These are phyloP conservation scores for Drepana falcataria DNA, from an alignment of 2,888 invertebrate species.

Conservation along the genomic window DNA sequence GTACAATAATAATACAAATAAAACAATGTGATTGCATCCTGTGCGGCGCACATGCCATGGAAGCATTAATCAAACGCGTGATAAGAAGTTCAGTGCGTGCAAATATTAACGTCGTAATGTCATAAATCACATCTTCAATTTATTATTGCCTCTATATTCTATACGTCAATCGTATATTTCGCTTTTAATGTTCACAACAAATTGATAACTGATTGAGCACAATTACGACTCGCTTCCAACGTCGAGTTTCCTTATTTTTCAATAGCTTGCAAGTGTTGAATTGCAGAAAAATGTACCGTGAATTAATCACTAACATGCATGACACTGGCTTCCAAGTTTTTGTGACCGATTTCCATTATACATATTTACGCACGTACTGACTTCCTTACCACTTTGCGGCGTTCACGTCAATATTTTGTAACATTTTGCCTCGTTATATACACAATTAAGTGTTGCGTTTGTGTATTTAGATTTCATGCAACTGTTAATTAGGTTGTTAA, in stretches of 20 bases:
- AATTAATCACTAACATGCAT: constrained; percentile 26
- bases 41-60: constrained; percentile 51
- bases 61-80: constrained; percentile 61
- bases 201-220: constrained; percentile 29
- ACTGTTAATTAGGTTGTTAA: too few relatives aligned
- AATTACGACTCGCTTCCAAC: constrained; percentile 22
- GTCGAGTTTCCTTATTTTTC: constrained; percentile 22
- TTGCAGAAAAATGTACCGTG: constrained; percentile 9
- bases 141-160: constrained; percentile 35
- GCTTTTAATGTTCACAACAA: constrained; percentile 22
- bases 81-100: constrained; percentile 58
- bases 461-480: too few relatives aligned
- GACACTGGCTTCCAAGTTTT: constrained; percentile 12
- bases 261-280: constrained; percentile 12
- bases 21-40: constrained; percentile 37
- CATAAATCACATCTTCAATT: constrained; percentile 62
- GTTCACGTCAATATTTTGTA: not conserved
- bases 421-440: not conserved
- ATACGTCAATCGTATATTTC: constrained; percentile 41
- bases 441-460: not conserved
- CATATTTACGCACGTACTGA: constrained; percentile 3
- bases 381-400: constrained; percentile 6
- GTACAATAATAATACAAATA: constrained; percentile 19
- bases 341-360: not conserved
- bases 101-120: constrained; percentile 47